Conservation (phyloP, 2,113 vertebrate species). For the Onychostoma macrolepis region DNA sequence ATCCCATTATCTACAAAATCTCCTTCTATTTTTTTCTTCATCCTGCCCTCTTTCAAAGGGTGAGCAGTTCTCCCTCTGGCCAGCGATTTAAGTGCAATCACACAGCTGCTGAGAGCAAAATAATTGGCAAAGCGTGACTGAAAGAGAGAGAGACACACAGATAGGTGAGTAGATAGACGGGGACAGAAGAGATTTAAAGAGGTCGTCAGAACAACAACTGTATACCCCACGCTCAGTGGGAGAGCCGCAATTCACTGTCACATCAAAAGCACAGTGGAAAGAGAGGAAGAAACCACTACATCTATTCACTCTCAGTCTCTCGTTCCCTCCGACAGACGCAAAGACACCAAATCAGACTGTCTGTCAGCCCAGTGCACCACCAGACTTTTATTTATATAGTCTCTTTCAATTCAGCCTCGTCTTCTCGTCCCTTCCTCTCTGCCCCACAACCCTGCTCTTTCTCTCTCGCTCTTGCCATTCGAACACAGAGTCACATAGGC, state of each 20-base stretch:
- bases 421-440: neutral
- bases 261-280: constrained; percentile 41
- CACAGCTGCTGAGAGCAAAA: constrained; percentile 37
- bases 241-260: constrained; percentile 38
- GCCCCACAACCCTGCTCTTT: neutral
- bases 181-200: constrained; percentile 26
- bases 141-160: neutral
- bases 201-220: constrained; percentile 25
- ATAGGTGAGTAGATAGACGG: constrained; percentile 7
- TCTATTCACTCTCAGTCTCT: constrained; percentile 13
- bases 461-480: neutral
- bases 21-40: neutral
- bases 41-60: constrained; percentile 11
- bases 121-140: neutral
- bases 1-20: constrained; percentile 14
- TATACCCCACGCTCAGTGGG: constrained; percentile 2
- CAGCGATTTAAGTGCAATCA: constrained; percentile 29
- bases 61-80: constrained; percentile 11
- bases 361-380: neutral
- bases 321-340: neutral
- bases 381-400: constrained; percentile 14
- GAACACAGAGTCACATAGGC: neutral
- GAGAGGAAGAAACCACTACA: neutral
- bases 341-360: constrained; percentile 25
- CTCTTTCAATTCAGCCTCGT: constrained; percentile 26